Conservation (phyloP, 2,797 vertebrate genomes). For the Phoxinus dragarum region DNA sequence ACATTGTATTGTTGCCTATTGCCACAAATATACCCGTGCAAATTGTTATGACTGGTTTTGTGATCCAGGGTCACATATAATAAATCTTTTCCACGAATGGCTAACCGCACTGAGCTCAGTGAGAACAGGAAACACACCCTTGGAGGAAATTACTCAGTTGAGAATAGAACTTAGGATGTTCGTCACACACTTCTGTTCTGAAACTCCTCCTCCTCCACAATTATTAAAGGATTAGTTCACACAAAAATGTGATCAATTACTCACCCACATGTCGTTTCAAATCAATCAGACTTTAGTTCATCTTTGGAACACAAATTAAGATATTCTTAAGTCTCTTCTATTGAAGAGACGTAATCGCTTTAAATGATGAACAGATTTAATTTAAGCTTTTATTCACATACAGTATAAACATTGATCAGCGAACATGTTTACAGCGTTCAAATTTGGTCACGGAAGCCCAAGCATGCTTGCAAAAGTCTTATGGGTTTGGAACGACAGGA, state of each 20-base stretch:
- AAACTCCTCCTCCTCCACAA: neutral
- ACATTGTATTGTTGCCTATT: no score
- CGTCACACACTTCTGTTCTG: neutral
- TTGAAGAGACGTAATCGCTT: neutral
- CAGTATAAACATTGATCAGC: neutral
- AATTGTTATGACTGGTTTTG: no score
- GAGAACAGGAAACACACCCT: constrained; percentile 19
- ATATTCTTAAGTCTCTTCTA: no score
- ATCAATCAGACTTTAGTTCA: neutral
- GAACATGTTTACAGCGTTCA: neutral
- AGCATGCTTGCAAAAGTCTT: neutral
- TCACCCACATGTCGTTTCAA: neutral
- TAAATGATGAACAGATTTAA: neutral
- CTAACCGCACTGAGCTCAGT: neutral
- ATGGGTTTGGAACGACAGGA: neutral
- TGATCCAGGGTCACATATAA: neutral
- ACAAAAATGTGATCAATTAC: neutral
- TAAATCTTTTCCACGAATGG: constrained; percentile 16
- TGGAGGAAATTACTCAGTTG: constrained; percentile 37
- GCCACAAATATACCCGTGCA: no score
- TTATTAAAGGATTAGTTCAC: neutral
- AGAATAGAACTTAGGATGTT: constrained; percentile 16
- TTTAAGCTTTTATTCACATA: neutral
- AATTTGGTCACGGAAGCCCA: neutral
- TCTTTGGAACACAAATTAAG: neutral